phyloP scores from a whole-genome alignment of 2,797 vertebrate species.

The Psittacula derbiana region DNA sequence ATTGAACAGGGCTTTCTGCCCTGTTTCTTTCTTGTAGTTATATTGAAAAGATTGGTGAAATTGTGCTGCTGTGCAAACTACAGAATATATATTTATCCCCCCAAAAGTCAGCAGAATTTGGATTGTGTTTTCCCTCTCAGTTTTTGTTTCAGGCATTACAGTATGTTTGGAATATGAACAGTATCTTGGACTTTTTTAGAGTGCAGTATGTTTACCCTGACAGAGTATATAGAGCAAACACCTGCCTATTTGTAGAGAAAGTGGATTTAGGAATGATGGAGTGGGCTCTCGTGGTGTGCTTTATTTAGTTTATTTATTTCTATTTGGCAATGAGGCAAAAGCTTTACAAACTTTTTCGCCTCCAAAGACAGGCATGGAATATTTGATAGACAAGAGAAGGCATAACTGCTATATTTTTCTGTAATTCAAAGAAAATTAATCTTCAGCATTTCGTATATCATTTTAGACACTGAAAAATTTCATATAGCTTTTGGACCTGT shows the following conservation, averaged over 20 bases:
- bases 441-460: slow-evolving; percentile 11
- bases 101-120: slow-evolving; percentile 7
- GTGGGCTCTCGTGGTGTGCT: neutral
- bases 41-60: neutral
- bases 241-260: slow-evolving; percentile 30
- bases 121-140: neutral
- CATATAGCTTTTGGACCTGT: neutral
- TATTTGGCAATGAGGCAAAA: slow-evolving; percentile 37
- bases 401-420: slow-evolving; percentile 14
- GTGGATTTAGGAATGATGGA: slow-evolving; percentile 15
- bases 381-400: slow-evolving; percentile 10
- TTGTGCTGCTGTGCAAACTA: neutral
- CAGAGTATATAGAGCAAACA: slow-evolving; percentile 13
- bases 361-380: neutral
- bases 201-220: slow-evolving; percentile 24
- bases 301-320: slow-evolving; percentile 54
- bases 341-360: slow-evolving; percentile 17
- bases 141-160: neutral
- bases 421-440: neutral
- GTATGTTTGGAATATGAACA: neutral
- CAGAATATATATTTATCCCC: neutral
- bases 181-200: slow-evolving; percentile 2
- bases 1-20: neutral
- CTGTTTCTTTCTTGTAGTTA: neutral
- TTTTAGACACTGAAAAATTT: slow-evolving; percentile 35